Conservation (phyloP, 2,797 vertebrate genomes). For the Malacoraja senta region DNA sequence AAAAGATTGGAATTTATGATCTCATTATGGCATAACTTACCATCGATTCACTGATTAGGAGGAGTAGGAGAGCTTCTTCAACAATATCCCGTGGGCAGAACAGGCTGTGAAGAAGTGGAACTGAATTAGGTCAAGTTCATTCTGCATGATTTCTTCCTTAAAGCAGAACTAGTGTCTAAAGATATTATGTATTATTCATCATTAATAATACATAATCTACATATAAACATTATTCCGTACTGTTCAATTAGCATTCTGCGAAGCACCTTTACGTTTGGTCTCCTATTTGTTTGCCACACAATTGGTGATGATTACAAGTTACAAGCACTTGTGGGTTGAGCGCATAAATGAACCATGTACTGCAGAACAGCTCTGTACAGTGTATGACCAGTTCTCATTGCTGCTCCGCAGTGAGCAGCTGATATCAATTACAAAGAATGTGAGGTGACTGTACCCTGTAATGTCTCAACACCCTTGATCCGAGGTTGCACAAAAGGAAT, state of each 20-base stretch:
- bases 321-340: neutral
- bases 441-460: neutral
- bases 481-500: neutral
- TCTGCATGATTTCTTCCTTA: slow-evolving; percentile 41
- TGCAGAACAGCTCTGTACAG: neutral
- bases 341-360: neutral
- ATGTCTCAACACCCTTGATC: neutral
- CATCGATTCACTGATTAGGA: slow-evolving; percentile 95
- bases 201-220: slow-evolving; percentile 46
- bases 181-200: slow-evolving; percentile 60
- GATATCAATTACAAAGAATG: neutral
- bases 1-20: neutral
- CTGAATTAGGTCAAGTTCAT: slow-evolving; percentile 40
- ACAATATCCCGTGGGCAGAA: slow-evolving; percentile 96
- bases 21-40: slow-evolving; percentile 61
- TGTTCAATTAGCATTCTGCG: neutral
- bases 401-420: neutral
- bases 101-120: slow-evolving; percentile 63
- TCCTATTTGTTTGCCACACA: neutral
- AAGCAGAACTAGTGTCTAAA: slow-evolving; percentile 54
- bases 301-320: neutral
- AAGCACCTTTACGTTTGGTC: neutral
- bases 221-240: slow-evolving; percentile 5
- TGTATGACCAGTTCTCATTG: neutral
- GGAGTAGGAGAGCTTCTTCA: slow-evolving; percentile 88